Conservation (phyloP, 2,797 vertebrate genomes). For the Threskiornis aethiopicus region DNA sequence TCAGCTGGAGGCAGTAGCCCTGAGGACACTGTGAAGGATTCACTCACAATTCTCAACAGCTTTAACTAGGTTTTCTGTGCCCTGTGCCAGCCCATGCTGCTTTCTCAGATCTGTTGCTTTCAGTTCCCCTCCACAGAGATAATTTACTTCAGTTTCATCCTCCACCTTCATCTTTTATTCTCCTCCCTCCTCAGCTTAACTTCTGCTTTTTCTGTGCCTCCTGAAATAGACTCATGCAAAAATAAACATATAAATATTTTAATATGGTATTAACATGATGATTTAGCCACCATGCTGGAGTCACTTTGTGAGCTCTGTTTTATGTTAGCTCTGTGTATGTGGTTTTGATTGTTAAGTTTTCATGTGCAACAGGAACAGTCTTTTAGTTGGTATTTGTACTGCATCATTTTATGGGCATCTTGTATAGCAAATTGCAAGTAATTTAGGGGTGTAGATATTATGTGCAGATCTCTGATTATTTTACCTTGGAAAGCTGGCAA, state of each 20-base stretch:
- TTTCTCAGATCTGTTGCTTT: neutral
- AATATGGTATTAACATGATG: neutral
- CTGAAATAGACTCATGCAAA: neutral
- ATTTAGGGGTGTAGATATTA: neutral
- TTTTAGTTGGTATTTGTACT: neutral
- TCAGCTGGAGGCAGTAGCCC: neutral
- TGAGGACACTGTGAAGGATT: neutral
- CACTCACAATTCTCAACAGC: neutral
- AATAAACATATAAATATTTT: neutral
- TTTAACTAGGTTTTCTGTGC: neutral
- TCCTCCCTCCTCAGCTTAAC: neutral
- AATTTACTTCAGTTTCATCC: neutral
- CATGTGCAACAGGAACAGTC: neutral
- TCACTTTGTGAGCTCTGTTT: neutral
- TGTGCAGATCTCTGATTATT: neutral
- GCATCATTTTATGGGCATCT: neutral
- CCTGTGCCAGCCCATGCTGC: neutral
- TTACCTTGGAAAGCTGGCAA: neutral
- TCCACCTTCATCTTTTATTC: neutral
- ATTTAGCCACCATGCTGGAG: neutral
- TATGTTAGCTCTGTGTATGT: neutral
- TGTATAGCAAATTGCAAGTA: neutral
- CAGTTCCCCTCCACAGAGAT: neutral
- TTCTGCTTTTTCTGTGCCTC: neutral
- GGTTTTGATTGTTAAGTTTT: neutral